phyloP scores from a whole-genome alignment of 2,888 invertebrate genomes.

The Drosophila borborema region DNA sequence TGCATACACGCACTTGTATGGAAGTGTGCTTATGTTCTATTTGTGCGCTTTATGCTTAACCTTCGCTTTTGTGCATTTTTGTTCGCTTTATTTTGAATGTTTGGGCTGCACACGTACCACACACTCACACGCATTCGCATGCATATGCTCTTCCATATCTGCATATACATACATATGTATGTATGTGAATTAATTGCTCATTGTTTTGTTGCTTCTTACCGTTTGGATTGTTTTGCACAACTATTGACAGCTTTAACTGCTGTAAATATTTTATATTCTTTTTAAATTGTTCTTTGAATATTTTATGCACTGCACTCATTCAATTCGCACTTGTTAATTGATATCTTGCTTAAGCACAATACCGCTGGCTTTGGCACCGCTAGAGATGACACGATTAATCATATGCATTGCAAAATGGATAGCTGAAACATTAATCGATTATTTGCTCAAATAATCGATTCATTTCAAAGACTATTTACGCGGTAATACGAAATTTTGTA shows the following conservation, averaged over 20 bases:
- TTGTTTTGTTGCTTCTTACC: conserved; percentile 44
- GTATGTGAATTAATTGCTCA: conserved; percentile 9
- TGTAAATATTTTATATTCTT: conserved; percentile 15
- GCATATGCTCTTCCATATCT: neutral
- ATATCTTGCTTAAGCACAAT: conserved; percentile 28
- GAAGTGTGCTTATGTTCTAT: conserved; percentile 34
- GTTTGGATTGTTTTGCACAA: conserved; percentile 16
- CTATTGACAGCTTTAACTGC: conserved; percentile 14
- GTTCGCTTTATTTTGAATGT: conserved; percentile 44
- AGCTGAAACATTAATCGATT: neutral
- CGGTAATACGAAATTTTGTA: neutral
- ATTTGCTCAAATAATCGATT: neutral
- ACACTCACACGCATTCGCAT: conserved; percentile 6
- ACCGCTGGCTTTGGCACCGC: conserved; percentile 42
- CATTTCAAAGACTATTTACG: neutral
- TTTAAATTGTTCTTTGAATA: neutral
- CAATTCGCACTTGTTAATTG: conserved; percentile 36
- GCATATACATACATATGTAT: neutral
- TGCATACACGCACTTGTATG: conserved; percentile 2
- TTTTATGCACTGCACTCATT: conserved; percentile 20
- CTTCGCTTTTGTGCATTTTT: conserved; percentile 48
- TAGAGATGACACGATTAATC: neutral
- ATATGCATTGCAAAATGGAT: neutral
- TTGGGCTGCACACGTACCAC: conserved; percentile 29
- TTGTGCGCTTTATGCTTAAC: conserved; percentile 34